phyloP scores from a whole-genome alignment of 53 echinoderm and acorn worm genomes.

The Stichopus horrens region DNA sequence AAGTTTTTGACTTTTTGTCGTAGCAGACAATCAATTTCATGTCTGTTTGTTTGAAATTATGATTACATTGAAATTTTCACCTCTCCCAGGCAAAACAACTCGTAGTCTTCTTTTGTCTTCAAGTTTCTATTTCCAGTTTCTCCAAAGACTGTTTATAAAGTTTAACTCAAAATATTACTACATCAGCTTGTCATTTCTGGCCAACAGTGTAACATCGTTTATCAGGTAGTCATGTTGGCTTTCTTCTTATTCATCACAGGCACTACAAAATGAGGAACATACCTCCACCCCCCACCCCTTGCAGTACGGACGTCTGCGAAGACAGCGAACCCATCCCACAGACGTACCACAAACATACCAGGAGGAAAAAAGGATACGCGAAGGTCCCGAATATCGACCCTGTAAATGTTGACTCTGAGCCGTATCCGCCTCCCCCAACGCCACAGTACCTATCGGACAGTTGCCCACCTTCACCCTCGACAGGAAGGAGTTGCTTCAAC shows the following conservation, averaged over 20 bases:
- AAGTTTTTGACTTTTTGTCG: too few relatives aligned
- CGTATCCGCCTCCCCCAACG: constrained; percentile 92
- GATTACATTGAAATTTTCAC: too few relatives aligned
- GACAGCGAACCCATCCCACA: constrained; percentile 76
- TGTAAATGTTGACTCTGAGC: constrained; percentile 79
- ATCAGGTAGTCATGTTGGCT: too few relatives aligned
- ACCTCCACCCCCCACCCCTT: constrained; percentile 97
- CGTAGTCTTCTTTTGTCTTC: too few relatives aligned
- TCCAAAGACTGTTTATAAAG: too few relatives aligned
- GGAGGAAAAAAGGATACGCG: constrained; percentile 71
- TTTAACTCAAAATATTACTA: too few relatives aligned
- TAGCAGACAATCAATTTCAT: too few relatives aligned
- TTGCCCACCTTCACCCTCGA: constrained; percentile 97
- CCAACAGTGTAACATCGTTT: too few relatives aligned
- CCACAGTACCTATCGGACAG: constrained; percentile 91
- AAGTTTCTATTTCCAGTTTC: too few relatives aligned
- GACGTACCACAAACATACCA: constrained; percentile 65
- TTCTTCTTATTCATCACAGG: constrained; percentile 42
- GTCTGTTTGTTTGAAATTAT: too few relatives aligned
- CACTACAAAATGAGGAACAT: constrained; percentile 93
- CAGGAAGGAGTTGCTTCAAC: constrained; percentile 93
- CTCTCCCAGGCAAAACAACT: too few relatives aligned
- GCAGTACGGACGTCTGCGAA: constrained; percentile 93
- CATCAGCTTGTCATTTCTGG: too few relatives aligned
- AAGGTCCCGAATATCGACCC: constrained; percentile 77